These are phyloP conservation scores for Protobothrops flavoviridis DNA, from an alignment of 2,113 vertebrate species.

Conservation along the genomic window DNA sequence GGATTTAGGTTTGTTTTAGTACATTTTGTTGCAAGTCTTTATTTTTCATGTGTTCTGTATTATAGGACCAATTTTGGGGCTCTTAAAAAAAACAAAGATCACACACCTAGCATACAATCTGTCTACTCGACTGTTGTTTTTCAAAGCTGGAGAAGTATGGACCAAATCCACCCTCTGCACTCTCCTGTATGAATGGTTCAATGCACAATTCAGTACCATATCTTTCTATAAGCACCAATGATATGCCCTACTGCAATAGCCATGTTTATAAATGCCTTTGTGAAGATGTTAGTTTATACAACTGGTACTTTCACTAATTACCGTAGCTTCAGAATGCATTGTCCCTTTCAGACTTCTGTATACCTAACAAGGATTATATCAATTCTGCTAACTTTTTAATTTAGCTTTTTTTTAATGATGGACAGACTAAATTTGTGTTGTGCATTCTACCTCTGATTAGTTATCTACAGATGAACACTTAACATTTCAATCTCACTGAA, in stretches of 20 bases:
- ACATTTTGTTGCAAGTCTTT: not conserved
- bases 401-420: not conserved
- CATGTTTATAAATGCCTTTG: not conserved
- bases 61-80: not conserved
- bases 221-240: not conserved
- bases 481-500: constrained; percentile 4
- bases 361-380: not conserved
- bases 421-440: not conserved
- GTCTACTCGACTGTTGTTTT: not conserved
- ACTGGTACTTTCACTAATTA: not conserved
- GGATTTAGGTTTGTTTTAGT: not conserved
- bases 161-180: not conserved
- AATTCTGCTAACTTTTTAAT: not conserved
- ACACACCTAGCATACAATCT: not conserved
- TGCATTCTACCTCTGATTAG: not conserved
- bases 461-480: not conserved
- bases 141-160: not conserved
- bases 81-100: not conserved
- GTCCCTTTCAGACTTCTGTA: not conserved
- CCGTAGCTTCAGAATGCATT: not conserved
- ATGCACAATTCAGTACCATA: not conserved
- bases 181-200: not conserved
- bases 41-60: not conserved
- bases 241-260: not conserved
- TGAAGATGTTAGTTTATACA: not conserved